Evolutionary conservation across 2,888 invertebrate species (phyloP).

Genomic region (Caenorhabditis imperialis): DNA sequence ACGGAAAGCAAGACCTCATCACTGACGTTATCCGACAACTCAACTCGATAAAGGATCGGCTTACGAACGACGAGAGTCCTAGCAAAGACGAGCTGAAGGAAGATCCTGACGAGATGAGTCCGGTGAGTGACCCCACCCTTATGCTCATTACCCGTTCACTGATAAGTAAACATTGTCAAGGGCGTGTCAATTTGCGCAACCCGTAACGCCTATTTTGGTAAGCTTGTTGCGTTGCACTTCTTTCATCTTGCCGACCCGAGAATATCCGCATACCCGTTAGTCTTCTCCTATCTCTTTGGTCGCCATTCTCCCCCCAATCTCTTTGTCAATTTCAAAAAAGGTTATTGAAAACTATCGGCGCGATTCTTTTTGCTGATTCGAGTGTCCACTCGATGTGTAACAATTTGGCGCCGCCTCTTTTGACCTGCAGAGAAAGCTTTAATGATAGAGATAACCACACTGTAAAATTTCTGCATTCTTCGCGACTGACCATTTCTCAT

Average conservation of each 20-base stretch:
- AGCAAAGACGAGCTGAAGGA: slow-evolving; percentile 64
- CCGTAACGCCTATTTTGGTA: slow-evolving; percentile 4
- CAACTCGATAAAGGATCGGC: slow-evolving; percentile 68
- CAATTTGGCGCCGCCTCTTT: slow-evolving; percentile 36
- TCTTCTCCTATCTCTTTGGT: not conserved
- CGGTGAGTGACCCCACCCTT: slow-evolving; percentile 36
- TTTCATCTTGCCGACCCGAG: slow-evolving; percentile 27
- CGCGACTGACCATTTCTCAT: not conserved
- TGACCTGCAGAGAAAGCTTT: slow-evolving; percentile 18
- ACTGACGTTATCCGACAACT: slow-evolving; percentile 72
- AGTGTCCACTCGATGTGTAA: slow-evolving; percentile 47
- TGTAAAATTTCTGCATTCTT: not conserved
- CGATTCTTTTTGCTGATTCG: slow-evolving; percentile 18
- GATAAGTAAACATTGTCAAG: slow-evolving; percentile 45
- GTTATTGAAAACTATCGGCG: slow-evolving; percentile 9
- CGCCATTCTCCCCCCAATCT: slow-evolving; percentile 5
- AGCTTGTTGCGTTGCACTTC: slow-evolving; percentile 14
- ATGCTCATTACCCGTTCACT: slow-evolving; percentile 10
- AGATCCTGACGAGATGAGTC: slow-evolving; percentile 55
- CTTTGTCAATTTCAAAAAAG: slow-evolving; percentile 8
- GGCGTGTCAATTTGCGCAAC: slow-evolving; percentile 39
- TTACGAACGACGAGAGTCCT: slow-evolving; percentile 54
- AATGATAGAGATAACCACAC: slow-evolving; percentile 6
- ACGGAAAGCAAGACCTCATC: slow-evolving; percentile 67
- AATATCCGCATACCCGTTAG: not conserved